Conservation (phyloP, 2,888 invertebrate genomes). For the Noctua comes region DNA sequence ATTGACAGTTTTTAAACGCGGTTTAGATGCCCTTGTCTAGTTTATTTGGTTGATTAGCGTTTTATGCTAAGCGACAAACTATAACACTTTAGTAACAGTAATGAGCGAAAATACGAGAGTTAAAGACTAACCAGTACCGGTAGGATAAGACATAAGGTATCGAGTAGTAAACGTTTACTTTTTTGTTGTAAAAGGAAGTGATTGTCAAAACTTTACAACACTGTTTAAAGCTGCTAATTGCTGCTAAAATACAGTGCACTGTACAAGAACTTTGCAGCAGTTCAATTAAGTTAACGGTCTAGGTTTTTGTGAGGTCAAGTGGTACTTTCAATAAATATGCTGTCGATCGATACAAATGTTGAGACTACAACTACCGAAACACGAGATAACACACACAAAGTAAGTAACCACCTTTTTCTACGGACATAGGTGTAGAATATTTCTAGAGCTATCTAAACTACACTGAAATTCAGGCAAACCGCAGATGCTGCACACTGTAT, state of each 20-base stretch:
- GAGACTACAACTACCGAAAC: not conserved
- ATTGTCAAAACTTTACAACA: constrained; percentile 47
- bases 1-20: not conserved
- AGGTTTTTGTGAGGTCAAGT: not conserved
- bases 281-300: constrained; percentile 20
- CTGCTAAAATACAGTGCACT: constrained; percentile 10
- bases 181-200: constrained; percentile 48
- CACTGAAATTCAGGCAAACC: not conserved
- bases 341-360: not conserved
- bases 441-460: not conserved
- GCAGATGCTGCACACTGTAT: not conserved
- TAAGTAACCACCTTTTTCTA: not conserved
- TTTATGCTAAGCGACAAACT: not conserved
- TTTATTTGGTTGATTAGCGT: not conserved
- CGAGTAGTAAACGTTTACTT: constrained; percentile 8
- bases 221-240: constrained; percentile 21
- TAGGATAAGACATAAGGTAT: constrained; percentile 18
- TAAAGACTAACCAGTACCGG: constrained; percentile 15
- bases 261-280: constrained; percentile 13
- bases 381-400: not conserved
- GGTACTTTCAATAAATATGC: constrained; percentile 7
- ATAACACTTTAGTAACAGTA: not conserved
- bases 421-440: not conserved
- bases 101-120: constrained; percentile 7
- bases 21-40: not conserved